Conservation (phyloP, 92 coral and sea anemone genomes). For the Micromussa lordhowensis region DNA sequence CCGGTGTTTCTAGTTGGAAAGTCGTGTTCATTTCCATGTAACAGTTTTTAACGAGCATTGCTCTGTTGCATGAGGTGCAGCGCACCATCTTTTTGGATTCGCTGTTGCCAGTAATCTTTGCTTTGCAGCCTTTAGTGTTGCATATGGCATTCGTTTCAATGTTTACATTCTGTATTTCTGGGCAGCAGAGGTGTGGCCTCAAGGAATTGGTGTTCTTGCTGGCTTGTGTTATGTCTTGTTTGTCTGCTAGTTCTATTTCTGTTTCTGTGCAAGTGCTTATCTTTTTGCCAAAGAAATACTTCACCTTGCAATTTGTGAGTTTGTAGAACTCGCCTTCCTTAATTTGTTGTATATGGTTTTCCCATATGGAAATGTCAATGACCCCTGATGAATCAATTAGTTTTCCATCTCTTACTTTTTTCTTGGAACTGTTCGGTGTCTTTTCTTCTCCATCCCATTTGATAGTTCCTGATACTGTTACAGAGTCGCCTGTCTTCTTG, state of each 20-base stretch:
- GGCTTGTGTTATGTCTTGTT: background rate
- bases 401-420: constrained; percentile 53
- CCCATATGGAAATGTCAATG: constrained; percentile 17
- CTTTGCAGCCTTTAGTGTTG: constrained; percentile 22
- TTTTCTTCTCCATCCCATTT: constrained; percentile 52
- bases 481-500: constrained; percentile 32
- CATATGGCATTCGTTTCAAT: constrained; percentile 20
- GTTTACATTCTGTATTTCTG: background rate
- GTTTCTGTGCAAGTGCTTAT: background rate
- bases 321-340: constrained; percentile 28
- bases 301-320: background rate
- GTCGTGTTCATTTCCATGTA: constrained; percentile 32
- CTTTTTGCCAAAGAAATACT: background rate
- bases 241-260: background rate
- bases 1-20: constrained; percentile 38
- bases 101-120: constrained; percentile 36
- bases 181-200: constrained; percentile 1
- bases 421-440: constrained; percentile 38
- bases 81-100: constrained; percentile 42
- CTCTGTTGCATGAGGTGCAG: constrained; percentile 45
- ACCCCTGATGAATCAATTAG: constrained; percentile 41
- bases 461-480: constrained; percentile 48
- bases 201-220: background rate
- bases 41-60: constrained; percentile 61
- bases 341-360: constrained; percentile 33